These are phyloP conservation scores for Sebastes baramenuke DNA, from an alignment of 2,797 vertebrate genomes.

Conservation along the genomic window DNA sequence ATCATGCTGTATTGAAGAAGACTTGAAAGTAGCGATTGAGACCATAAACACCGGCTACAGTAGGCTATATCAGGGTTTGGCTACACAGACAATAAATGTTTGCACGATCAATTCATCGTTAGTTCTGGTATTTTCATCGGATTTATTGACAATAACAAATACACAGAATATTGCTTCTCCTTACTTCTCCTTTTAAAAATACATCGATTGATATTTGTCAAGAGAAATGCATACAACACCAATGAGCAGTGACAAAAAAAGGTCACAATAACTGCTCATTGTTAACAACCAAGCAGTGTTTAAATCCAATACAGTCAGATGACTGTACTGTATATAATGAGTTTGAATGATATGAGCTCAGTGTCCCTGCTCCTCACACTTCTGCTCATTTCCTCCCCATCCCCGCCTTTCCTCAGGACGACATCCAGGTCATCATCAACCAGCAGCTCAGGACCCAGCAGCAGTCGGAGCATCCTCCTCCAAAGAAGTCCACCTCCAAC, in stretches of 20 bases:
- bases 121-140: not conserved
- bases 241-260: not conserved
- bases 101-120: not conserved
- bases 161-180: not conserved
- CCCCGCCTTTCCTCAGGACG: slow-evolving; percentile 76
- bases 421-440: slow-evolving; percentile 85
- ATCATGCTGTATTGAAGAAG: no score
- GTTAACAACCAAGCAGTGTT: not conserved
- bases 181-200: not conserved
- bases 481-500: slow-evolving; percentile 68
- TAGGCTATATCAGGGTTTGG: not conserved
- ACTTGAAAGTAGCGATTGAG: no score
- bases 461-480: slow-evolving; percentile 69
- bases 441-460: slow-evolving; percentile 84
- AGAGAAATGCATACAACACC: not conserved
- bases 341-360: not conserved
- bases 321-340: not conserved
- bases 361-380: not conserved
- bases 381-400: slow-evolving; percentile 21
- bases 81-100: not conserved
- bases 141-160: not conserved
- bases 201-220: not conserved
- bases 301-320: not conserved
- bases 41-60: no score
- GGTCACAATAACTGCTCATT: not conserved